Base-by-base conservation (phyloP, 2,888 invertebrate genomes). In the Glyphotaelius pellucidus region DNA sequence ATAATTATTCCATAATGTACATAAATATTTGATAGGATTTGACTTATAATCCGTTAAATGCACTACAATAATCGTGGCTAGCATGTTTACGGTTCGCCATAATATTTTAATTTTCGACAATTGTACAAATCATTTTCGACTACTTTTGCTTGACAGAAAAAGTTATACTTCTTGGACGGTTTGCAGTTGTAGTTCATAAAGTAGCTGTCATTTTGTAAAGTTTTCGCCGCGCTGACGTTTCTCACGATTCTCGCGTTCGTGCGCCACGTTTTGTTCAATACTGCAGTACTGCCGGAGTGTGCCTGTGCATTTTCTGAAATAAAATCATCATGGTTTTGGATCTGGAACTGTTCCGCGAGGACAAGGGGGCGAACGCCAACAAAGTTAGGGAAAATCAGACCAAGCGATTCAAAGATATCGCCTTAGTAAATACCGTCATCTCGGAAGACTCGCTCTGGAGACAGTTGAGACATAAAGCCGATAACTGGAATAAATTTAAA, bases 341-440 rank as follows among this genome's bases (percentile, higher is more conserved):
- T 96, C 97, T 99, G 94, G 99, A 99, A 95, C 95, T 99, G 91
- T 99, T 99, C 95, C 98, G 99, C 91, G 97, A 97, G 31, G 99
- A 99, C 94, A 99, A 99, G 95, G 99, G 99, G 88, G 98, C 98
- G 90, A 97, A 99, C 95, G 99, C 99, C 4, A 98, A 98, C 86
- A 98, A 98, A 95, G 97, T 99, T 92, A 97, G 98, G 19, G 98
- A 99, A 94, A 99, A 99, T 95, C 99, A 99, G 95, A 97, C 96
- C 89, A 98, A 98, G 94, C 97, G 99, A 80, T 99, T 97, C 95
- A 99, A 99, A 96, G 99, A 99, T 96, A 98, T 98, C 14, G 97
- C 95, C 3, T 96, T 99, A 25, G 99, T 99, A 14, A 99, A 99
- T 94, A 97, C 97, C 79, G 99, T 99, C 9, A 98, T 99, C 89